Evolutionary conservation across 2,113 vertebrate species (phyloP).

Genomic region (Apus apus): DNA sequence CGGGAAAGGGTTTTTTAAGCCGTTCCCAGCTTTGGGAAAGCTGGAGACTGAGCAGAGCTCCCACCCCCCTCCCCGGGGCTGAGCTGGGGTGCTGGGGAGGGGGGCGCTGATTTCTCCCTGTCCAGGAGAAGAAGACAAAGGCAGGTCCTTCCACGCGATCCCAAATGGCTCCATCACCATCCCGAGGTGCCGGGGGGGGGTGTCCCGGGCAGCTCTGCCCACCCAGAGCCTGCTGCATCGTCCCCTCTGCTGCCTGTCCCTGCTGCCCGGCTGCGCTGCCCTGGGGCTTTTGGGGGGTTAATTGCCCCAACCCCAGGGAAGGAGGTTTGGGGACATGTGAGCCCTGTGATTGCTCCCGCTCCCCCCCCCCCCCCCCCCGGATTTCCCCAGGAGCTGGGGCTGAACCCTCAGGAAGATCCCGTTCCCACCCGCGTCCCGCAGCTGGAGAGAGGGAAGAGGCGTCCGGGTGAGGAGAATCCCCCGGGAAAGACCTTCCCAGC

Average conservation of each 20-base stretch:
- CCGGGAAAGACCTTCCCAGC: neutral
- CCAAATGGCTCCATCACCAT: rapidly evolving
- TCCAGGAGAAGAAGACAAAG: neutral
- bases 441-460: too few species aligned
- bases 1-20: neutral
- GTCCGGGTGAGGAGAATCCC: neutral
- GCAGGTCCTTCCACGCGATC: neutral
- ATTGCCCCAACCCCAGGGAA: neutral
- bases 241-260: neutral
- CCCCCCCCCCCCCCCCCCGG: too few species aligned
- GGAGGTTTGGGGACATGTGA: neutral
- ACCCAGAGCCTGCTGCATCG: rapidly evolving
- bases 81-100: neutral
- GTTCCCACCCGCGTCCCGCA: neutral
- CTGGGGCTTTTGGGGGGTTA: rapidly evolving
- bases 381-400: neutral
- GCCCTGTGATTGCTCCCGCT: too few species aligned
- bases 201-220: neutral
- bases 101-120: neutral
- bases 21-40: neutral
- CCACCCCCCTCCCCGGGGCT: neutral
- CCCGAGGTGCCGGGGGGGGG: rapidly evolving
- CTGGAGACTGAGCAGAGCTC: neutral
- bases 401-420: rapidly evolving
- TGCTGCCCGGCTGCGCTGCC: neutral